These are phyloP conservation scores for Eriocheir sinensis DNA, from an alignment of 1,140 invertebrate species.

Conservation along the genomic window DNA sequence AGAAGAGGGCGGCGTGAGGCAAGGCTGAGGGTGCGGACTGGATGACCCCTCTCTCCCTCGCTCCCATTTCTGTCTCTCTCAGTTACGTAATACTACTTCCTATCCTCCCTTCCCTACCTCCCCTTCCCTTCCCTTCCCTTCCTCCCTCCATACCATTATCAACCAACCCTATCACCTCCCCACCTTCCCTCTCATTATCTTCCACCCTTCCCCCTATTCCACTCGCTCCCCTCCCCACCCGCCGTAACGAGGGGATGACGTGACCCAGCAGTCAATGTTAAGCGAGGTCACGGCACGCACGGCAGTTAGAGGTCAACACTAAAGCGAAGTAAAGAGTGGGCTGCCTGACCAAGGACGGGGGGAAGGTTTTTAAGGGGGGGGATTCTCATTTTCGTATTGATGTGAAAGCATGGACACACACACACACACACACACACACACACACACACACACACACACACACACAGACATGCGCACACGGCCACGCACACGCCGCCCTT, in stretches of 20 bases:
- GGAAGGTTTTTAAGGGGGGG: too few relatives aligned
- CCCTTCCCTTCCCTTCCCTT: background rate
- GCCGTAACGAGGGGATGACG: background rate
- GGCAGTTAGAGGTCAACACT: background rate
- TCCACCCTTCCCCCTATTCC: too few relatives aligned
- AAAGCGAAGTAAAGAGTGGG: too few relatives aligned
- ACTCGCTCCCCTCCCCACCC: background rate
- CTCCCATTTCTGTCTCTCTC: conserved; percentile 1
- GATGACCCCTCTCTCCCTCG: background rate
- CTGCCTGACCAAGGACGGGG: too few relatives aligned
- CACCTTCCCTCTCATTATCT: background rate
- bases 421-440: conserved; percentile 4
- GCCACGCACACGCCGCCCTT: background rate
- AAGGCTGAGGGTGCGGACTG: background rate
- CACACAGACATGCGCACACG: conserved; percentile 26
- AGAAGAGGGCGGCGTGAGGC: background rate
- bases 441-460: conserved; percentile 36
- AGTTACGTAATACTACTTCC: too few relatives aligned
- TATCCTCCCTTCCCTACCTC: too few relatives aligned
- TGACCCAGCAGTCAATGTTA: conserved; percentile 10
- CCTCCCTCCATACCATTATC: too few relatives aligned
- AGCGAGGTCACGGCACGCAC: background rate
- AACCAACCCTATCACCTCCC: too few relatives aligned
- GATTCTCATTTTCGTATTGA: background rate
- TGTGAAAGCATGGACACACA: background rate